These are phyloP conservation scores for Ciona savignyi DNA, from an alignment of 23 tunicate genomes.

Conservation along the genomic window DNA sequence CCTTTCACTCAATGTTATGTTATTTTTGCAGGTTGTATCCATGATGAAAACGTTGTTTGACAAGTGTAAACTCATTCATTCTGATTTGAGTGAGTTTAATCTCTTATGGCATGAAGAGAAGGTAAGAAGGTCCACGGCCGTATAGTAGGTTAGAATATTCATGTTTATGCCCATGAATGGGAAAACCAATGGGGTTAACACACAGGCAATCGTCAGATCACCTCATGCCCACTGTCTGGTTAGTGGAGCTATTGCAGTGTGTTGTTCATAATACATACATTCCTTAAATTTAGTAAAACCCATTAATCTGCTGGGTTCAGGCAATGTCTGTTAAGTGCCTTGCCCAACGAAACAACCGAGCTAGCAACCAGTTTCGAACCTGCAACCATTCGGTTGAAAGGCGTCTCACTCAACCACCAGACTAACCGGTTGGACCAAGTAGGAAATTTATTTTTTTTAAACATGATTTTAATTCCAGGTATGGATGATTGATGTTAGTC, in stretches of 20 bases:
- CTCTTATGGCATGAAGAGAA: constrained; percentile 71
- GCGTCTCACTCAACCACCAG: no score
- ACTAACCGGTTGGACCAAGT: no score
- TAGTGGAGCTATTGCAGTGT: no score
- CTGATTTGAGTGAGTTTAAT: constrained; percentile 89
- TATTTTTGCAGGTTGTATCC: constrained; percentile 44
- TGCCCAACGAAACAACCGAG: not conserved
- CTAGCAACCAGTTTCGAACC: not conserved
- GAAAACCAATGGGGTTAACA: no score
- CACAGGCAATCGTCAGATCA: no score
- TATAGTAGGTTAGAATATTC: no score
- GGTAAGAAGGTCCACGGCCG: no score
- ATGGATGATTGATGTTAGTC: constrained; percentile 94
- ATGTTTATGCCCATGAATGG: no score
- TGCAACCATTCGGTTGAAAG: not conserved
- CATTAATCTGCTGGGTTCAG: not conserved
- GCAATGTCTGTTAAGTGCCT: not conserved
- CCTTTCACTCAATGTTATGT: no score
- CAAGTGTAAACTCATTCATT: constrained; percentile 64
- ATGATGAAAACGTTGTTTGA: constrained; percentile 81
- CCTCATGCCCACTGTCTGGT: no score
- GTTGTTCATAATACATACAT: no score
- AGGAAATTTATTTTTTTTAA: no score
- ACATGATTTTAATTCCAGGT: constrained; percentile 22
- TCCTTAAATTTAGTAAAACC: not conserved